Percentiles rank a stretch among this genome's conserved stretches.
Conservation (phyloP, 2,113 vertebrate genomes). For the Symphodus melops region DNA sequence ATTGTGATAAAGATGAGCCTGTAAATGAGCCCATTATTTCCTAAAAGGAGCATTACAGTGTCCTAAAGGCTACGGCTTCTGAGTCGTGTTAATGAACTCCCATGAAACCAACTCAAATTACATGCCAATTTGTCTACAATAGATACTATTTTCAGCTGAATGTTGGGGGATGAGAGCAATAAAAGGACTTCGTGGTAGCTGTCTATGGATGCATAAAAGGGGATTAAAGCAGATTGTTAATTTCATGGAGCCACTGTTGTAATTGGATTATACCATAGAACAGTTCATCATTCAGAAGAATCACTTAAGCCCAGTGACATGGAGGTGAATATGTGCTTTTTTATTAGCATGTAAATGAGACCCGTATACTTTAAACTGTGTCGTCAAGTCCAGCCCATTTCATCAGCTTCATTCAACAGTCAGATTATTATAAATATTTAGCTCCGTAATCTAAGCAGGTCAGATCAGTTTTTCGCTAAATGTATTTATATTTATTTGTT, state of each 20-base stretch:
- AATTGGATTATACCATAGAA: neutral
- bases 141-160: slow-evolving; percentile 5
- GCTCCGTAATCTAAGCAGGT: too few species aligned
- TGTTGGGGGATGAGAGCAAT: neutral
- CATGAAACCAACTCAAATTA: slow-evolving; percentile 9
- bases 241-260: slow-evolving; percentile 4
- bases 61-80: slow-evolving; percentile 36
- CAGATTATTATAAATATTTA: too few species aligned
- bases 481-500: too few species aligned
- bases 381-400: too few species aligned
- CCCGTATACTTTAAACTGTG: slow-evolving; percentile 42
- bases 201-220: neutral
- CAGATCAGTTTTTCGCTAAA: too few species aligned
- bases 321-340: neutral
- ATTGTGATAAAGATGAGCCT: slow-evolving; percentile 29
- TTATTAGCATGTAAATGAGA: slow-evolving; percentile 29
- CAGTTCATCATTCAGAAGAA: neutral
- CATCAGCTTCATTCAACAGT: too few species aligned
- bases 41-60: slow-evolving; percentile 21
- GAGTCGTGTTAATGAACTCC: slow-evolving; percentile 30
- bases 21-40: slow-evolving; percentile 55
- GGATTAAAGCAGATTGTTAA: neutral
- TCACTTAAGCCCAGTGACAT: slow-evolving; percentile 1
- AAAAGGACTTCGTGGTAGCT: slow-evolving; percentile 1
- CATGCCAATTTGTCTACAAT: slow-evolving; percentile 10